Base-by-base conservation (phyloP, 2,888 invertebrate species). In the Panzeria rudis region DNA sequence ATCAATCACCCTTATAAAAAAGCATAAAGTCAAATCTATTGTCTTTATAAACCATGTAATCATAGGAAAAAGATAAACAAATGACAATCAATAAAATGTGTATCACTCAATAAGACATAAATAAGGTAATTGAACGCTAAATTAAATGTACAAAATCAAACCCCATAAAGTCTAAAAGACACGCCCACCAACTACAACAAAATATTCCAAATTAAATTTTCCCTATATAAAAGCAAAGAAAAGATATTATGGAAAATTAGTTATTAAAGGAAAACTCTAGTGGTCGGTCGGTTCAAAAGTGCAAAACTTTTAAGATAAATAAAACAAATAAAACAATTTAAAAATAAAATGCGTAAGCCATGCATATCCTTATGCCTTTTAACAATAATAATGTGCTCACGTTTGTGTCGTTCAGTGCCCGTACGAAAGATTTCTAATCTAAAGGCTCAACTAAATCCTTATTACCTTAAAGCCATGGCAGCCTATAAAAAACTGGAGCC, bases 401-500 rank as follows among this genome's bases (percentile, higher is more conserved):
- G 86, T 47, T 20, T 89, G 0, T 82, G 89, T n/a, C 47, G 71
- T 32, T 86, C 86, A 52, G 84, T 86, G 71, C 82, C 86, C 56
- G 52, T 86, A 5, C 79, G 86, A 62, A 87, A 85, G 62, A 15
- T 54, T 0, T 56, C 54, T 20, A 38, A 59, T 29, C 0, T 88
- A 50, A 82, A 83, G 7, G 32, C 89, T 0, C 86, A 89, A 52
- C 75, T 91, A 0, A 90, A 91, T 87, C 89, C 90, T 2, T 88
- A 91, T 32, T 91, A 90, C 23, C 32, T 91, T 15, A 89, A 89
- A 15, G 90, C 92, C 0, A 82, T 92, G 73, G 77, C 87, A 8
- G 91, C 90, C n/a, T 91, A 91, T 80, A 90, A 89, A 3, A 88
- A 89, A 29, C 73, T 92, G 20, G 89, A 92, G 85, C 86, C 89